Conservation (phyloP, 2,797 vertebrate genomes). For the Tokudaia muenninki region DNA sequence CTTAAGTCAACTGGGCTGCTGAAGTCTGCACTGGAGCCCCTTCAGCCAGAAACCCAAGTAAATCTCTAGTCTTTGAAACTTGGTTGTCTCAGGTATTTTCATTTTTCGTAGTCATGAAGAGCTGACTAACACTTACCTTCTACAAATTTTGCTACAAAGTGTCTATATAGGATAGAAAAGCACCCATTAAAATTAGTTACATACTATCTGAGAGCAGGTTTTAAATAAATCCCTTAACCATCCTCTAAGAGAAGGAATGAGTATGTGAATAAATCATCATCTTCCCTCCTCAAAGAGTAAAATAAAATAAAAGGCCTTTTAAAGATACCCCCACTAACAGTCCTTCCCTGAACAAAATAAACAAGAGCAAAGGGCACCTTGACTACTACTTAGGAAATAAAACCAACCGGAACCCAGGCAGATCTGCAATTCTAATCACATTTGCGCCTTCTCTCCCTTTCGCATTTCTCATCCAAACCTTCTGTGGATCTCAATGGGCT, state of each 20-base stretch:
- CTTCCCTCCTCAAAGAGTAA: slow-evolving; percentile 59
- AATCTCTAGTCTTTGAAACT: neutral
- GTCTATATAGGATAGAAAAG: neutral
- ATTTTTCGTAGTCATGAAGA: neutral
- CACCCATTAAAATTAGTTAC: slow-evolving; percentile 32
- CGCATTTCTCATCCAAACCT: slow-evolving; percentile 78
- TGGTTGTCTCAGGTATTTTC: neutral
- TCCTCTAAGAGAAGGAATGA: slow-evolving; percentile 1
- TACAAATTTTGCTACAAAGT: neutral
- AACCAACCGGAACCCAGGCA: slow-evolving; percentile 58
- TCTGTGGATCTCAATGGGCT: slow-evolving; percentile 73
- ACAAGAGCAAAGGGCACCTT: slow-evolving; percentile 79
- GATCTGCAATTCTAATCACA: slow-evolving; percentile 84
- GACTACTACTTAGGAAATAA: slow-evolving; percentile 74
- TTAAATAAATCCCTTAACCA: slow-evolving; percentile 45
- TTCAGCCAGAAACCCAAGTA: neutral
- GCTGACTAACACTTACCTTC: slow-evolving; percentile 1
- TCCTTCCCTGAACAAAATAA: slow-evolving; percentile 72
- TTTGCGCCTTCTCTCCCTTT: slow-evolving; percentile 76
- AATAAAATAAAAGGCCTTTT: slow-evolving; percentile 65
- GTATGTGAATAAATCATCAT: slow-evolving; percentile 55
- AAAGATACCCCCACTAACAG: slow-evolving; percentile 58
- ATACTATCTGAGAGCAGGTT: slow-evolving; percentile 32
- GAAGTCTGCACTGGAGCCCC: neutral
- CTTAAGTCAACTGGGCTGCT: neutral